phyloP scores from a whole-genome alignment of 2,113 vertebrate genomes.

The Chaenocephalus aceratus region DNA sequence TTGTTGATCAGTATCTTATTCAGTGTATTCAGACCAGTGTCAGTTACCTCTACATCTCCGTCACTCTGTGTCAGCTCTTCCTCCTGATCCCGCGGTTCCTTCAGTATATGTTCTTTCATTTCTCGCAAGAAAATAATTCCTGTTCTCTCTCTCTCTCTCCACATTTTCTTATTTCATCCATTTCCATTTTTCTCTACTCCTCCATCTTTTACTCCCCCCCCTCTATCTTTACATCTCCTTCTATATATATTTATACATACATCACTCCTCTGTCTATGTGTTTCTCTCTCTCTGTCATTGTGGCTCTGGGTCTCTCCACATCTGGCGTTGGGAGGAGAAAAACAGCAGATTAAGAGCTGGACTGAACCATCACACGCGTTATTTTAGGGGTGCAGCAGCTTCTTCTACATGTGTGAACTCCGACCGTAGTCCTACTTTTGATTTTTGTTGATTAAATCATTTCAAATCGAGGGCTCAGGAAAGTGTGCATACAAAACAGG shows the following conservation, averaged over 20 bases:
- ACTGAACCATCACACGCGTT: background rate
- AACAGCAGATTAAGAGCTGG: constrained; percentile 69
- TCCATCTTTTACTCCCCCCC: background rate
- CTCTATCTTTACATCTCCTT: background rate
- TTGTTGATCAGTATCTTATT: too few relatives aligned
- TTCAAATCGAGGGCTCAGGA: too few relatives aligned
- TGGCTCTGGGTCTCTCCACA: constrained; percentile 55
- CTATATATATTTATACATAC: background rate
- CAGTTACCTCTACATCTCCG: too few relatives aligned
- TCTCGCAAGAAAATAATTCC: too few relatives aligned
- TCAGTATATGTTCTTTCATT: background rate
- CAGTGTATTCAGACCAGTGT: too few relatives aligned
- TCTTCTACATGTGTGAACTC: accelerated
- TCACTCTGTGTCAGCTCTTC: too few relatives aligned
- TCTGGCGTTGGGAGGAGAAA: constrained; percentile 70
- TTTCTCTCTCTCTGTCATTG: background rate
- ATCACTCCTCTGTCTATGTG: background rate
- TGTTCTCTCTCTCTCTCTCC: too few relatives aligned
- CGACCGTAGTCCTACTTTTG: accelerated
- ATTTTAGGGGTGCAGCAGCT: background rate
- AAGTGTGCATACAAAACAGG: too few relatives aligned
- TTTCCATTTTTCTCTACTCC: background rate
- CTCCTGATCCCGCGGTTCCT: too few relatives aligned
- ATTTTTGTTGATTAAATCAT: accelerated
- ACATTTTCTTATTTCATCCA: background rate